These are phyloP conservation scores for Batillaria attramentaria DNA, from an alignment of 1,140 invertebrate species.

Conservation along the genomic window DNA sequence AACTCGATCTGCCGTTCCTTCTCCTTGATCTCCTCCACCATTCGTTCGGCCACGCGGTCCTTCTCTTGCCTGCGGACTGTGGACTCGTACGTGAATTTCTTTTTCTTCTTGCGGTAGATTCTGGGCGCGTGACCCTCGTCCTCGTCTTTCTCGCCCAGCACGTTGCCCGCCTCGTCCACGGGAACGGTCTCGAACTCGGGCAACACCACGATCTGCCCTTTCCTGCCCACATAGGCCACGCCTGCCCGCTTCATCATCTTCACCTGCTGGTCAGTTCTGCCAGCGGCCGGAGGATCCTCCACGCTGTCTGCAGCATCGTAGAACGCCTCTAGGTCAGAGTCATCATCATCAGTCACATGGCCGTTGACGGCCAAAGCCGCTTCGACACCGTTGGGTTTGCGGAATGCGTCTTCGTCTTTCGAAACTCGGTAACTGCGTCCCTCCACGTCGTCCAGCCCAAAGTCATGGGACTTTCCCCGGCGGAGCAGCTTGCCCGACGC, in stretches of 20 bases:
- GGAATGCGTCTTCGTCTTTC: neutral
- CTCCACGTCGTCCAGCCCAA: conserved; percentile 18
- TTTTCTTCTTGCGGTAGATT: conserved; percentile 55
- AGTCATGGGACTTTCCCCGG: conserved; percentile 38
- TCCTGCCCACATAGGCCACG: conserved; percentile 55
- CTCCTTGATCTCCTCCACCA: conserved; percentile 41
- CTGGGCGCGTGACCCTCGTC: conserved; percentile 40
- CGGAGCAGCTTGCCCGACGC: conserved; percentile 58
- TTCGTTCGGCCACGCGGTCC: conserved; percentile 30
- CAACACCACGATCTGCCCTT: conserved; percentile 56
- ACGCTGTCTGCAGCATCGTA: conserved; percentile 45
- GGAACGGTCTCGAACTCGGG: conserved; percentile 50
- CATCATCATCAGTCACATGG: conserved; percentile 21
- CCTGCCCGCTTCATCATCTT: conserved; percentile 54
- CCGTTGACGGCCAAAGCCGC: neutral
- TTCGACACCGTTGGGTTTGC: conserved; percentile 12
- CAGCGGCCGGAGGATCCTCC: conserved; percentile 37
- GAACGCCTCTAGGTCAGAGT: conserved; percentile 31
- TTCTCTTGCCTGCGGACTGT: conserved; percentile 43
- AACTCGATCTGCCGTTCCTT: conserved; percentile 54
- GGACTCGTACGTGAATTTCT: conserved; percentile 51
- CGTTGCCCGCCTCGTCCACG: conserved; percentile 20
- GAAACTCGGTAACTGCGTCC: neutral
- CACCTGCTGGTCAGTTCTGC: conserved; percentile 36
- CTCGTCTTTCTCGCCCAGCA: neutral